A percentile compares a stretch with the other conserved stretches of the same genome.
Conservation (phyloP, 2,888 invertebrate species). For the Lasioglossum malachurum region DNA sequence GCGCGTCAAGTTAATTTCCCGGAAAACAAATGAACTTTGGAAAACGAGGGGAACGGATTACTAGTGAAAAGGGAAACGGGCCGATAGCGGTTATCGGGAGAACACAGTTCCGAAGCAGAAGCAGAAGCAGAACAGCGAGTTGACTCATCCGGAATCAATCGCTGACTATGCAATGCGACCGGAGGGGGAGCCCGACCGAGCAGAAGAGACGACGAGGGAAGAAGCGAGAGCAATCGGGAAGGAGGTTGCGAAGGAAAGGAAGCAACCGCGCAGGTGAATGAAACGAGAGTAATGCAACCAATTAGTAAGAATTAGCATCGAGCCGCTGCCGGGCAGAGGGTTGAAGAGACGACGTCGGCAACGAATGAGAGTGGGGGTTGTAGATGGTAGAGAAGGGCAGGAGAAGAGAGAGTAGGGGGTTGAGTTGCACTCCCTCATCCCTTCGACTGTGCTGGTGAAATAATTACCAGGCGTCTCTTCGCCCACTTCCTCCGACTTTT, state of each 20-base stretch:
- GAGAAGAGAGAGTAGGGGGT: neutral
- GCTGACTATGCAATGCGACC: neutral
- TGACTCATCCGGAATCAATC: constrained; percentile 5
- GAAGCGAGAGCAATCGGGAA: constrained; percentile 21
- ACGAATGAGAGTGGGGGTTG: constrained; percentile 11
- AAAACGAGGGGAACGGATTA: neutral
- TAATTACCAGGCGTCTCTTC: constrained; percentile 62
- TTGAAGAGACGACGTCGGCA: constrained; percentile 2
- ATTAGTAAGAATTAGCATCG: constrained; percentile 75
- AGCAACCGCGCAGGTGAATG: constrained; percentile 61
- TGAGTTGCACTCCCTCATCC: constrained; percentile 33
- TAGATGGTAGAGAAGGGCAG: constrained; percentile 8
- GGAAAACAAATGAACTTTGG: constrained; percentile 6
- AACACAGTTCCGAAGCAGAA: neutral
- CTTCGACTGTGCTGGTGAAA: constrained; percentile 50
- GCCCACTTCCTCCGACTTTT: neutral
- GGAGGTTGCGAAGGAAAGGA: constrained; percentile 27
- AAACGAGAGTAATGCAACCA: constrained; percentile 71
- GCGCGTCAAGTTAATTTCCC: neutral
- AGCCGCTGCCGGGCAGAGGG: constrained; percentile 25
- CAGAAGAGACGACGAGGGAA: no score
- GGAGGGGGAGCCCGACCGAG: neutral
- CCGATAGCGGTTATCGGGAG: constrained; percentile 1
- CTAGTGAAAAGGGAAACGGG: neutral
- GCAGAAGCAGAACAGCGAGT: neutral